Evolutionary conservation across 2,888 invertebrate species (phyloP), one percentile per base, ranked within the genome.

Genomic region (Bhutanitis thaidina): DNA sequence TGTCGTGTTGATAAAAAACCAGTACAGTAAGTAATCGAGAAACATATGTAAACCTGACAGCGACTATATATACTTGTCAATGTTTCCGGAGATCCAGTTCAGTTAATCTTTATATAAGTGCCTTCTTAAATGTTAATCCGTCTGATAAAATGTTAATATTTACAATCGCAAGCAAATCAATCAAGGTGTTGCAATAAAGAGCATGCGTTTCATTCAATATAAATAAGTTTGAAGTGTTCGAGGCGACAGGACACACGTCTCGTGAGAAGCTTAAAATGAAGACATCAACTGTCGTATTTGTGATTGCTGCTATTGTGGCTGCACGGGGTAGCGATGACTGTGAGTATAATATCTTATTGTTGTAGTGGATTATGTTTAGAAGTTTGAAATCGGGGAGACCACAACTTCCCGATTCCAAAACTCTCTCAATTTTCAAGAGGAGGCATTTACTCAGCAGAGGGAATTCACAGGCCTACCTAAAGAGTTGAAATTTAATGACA

Each of bases 201-300:
- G n/a, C 3, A 13, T 1, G 8, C 5, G 14, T 3, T 2, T 16
- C 8, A 37, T 2, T 37, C 8, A 30, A 12, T 9, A 13, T 25
- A 10, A n/a, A 27, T 37, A 29, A 49, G 43, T 49, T 43, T n/a
- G 30, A 38, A 13, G 14, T 14, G 38, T 14, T 38, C 37, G 30
- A 7, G 3, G 4, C n/a, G 9, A 15, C 20, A n/a, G 49, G 10
- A 32, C 12, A 37, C 38, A 43, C 49, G 49, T 49, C 0, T 16
- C 10, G 9, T 10, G 14, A 25, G n/a, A 9, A 25, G 12, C 10
- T 16, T 7, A 38, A 14, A 4, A 49, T 49, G 49, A 37, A 44
- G 15, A 32, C 12, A 7, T 32, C 32, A 8, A 12, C 29, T 1
- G 1, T 34, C 12, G 5, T 49, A 15, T 9, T 37, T 25, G 34